Conservation (phyloP, 37 sponge, comb jelly and placozoan species). For the Cliona cf. orientalis region DNA sequence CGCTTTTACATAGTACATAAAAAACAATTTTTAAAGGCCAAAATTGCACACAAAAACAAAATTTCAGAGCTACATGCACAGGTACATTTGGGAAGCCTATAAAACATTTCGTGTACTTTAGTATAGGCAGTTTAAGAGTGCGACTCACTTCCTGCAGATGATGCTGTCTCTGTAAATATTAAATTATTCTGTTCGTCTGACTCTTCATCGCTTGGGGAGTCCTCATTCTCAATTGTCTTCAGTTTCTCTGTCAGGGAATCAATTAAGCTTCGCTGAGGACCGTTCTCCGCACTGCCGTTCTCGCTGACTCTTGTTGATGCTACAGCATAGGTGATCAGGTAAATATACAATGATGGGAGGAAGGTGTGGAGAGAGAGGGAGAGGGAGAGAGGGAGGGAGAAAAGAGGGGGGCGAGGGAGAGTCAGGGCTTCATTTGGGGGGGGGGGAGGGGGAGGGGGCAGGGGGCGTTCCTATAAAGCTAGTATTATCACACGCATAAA, state of each 20-base stretch:
- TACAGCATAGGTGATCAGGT: too few species aligned
- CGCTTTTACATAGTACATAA: too few species aligned
- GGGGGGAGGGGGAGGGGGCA: too few species aligned
- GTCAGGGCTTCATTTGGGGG: not conserved
- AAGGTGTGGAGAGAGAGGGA: constrained; percentile 9
- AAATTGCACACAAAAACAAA: not conserved
- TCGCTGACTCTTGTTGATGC: too few species aligned
- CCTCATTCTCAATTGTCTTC: constrained; percentile 28
- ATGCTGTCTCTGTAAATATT: constrained; percentile 31
- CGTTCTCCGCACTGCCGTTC: not conserved
- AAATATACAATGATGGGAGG: too few species aligned
- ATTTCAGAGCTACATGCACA: not conserved
- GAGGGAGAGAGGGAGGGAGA: constrained; percentile 11
- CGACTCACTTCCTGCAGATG: constrained; percentile 43
- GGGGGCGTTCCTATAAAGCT: too few species aligned
- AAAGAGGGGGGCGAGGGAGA: not conserved
- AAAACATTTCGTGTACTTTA: not conserved
- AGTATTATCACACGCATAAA: too few species aligned
- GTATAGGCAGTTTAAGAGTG: not conserved
- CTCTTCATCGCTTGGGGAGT: constrained; percentile 33
- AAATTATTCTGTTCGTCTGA: constrained; percentile 20
- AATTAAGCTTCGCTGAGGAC: not conserved
- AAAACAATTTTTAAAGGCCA: not conserved
- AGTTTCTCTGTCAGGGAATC: constrained; percentile 39
- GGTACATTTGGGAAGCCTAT: not conserved